Evolutionary conservation across 37 sponge, comb jelly and placozoan species (phyloP), one percentile per base, ranked within the genome.

Genomic region (Hexactinellida sp.): DNA sequence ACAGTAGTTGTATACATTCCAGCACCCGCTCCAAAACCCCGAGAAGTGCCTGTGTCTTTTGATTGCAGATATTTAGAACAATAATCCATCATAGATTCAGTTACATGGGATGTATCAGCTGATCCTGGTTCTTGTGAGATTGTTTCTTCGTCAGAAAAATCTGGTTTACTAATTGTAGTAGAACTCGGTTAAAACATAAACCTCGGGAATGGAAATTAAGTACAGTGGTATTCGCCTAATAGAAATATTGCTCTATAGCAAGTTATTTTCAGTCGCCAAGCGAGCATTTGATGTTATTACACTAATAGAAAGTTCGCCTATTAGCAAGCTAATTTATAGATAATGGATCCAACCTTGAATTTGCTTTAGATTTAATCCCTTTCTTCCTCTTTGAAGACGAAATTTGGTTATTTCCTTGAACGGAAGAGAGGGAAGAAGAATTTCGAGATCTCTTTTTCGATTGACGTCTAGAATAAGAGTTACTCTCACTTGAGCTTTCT

Each of bases 401-500:
- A 13, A 13, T 63, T n/a, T 63, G 76, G 25, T 21, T 7, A 7
- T 7, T 23, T 25, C 76, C 76, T n/a, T 63, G 76, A n/a, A n/a
- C 3, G 5, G 76, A 63, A n/a, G 76, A n/a, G 25, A 63, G 76
- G 34, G 76, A 63, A n/a, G 76, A 63, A 7, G 76, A 25, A n/a
- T 10, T 10, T 63, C 76, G 25, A 63, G 76, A n/a, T 63, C 76
- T 63, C 76, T 63, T 63, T 23, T 63, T 63, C 3, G 76, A 63
- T 3, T 3, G 1, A 3, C 76, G 25, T 10, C 76, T 10, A 7
- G 76, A 63, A 28, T 63, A 63, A n/a, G 76, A 25, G 5, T 10
- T 63, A 63, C 76, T 63, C 76, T 63, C 76, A 63, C 76, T 63
- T 3, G 76, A 63, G 30, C 76, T 63, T 23, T 63, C 76, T 25